Percentiles rank a stretch among this genome's conserved stretches.
phyloP scores from a whole-genome alignment of 2,888 invertebrate species.

The Invenusta paracnida region DNA sequence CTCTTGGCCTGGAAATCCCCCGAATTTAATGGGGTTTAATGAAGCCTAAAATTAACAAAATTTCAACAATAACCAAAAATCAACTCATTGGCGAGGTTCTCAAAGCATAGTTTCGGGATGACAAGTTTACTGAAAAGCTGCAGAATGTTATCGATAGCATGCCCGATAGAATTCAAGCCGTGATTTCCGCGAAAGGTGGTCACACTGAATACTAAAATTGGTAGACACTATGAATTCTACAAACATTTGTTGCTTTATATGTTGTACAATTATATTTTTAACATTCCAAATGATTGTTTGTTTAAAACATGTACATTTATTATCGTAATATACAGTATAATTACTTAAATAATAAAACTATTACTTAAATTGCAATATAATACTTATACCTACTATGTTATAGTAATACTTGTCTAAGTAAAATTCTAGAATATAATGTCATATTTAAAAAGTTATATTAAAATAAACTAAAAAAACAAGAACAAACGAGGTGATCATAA shows the following conservation, averaged over 20 bases:
- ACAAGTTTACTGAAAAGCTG: not conserved
- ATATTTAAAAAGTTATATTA: not conserved
- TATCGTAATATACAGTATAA: not conserved
- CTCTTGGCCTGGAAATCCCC: not conserved
- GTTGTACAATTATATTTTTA: not conserved
- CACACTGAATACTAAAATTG: not conserved
- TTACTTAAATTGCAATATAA: not conserved
- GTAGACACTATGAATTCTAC: not conserved
- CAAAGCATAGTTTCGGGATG: not conserved
- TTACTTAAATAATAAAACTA: no score
- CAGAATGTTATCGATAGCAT: not conserved
- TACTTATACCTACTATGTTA: not conserved
- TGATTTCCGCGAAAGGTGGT: not conserved
- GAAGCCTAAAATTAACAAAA: not conserved
- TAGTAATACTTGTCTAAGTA: not conserved
- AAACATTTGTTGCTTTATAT: not conserved
- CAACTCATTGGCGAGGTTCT: not conserved
- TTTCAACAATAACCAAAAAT: not conserved
- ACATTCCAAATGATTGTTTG: not conserved
- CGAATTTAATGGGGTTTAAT: not conserved
- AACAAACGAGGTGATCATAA: not conserved
- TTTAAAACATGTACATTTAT: not conserved
- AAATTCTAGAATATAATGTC: not conserved
- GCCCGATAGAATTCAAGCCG: not conserved
- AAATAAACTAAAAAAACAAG: not conserved